These are phyloP conservation scores for Pipistrellus pygmaeus DNA, from an alignment of 2,797 vertebrate genomes.

Conservation along the genomic window DNA sequence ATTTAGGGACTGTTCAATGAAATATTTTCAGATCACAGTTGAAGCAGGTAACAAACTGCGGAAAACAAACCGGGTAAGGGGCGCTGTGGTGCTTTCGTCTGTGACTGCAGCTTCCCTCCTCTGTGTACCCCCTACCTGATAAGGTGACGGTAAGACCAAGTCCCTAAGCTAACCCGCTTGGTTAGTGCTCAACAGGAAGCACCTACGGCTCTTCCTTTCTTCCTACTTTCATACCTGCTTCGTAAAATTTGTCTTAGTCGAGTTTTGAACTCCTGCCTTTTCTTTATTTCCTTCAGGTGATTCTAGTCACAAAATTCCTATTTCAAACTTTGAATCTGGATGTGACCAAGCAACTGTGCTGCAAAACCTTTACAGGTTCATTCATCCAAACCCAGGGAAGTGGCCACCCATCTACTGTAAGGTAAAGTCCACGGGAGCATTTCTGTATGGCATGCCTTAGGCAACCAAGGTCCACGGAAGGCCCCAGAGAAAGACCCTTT, in stretches of 20 bases:
- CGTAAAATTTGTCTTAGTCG: neutral
- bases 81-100: neutral
- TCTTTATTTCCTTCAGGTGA: constrained; percentile 83
- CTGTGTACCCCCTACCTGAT: neutral
- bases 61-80: neutral
- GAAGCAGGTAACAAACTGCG: neutral
- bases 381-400: constrained; percentile 73
- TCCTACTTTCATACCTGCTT: neutral
- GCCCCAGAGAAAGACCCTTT: neutral
- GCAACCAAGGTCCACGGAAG: neutral
- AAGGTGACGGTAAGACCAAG: neutral
- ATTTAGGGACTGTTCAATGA: too few species aligned
- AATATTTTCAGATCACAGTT: neutral
- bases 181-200: neutral
- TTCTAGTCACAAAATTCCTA: constrained; percentile 89
- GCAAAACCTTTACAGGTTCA: constrained; percentile 84
- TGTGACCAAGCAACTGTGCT: constrained; percentile 83
- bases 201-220: neutral
- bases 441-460: neutral
- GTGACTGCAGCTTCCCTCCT: neutral
- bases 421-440: constrained; percentile 80
- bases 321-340: constrained; percentile 86
- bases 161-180: neutral
- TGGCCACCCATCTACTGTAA: constrained; percentile 87
- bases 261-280: neutral